Evolutionary conservation across 2,888 invertebrate genomes (phyloP), one percentile per base, ranked within the genome.

Genomic region (Diarsia dahlii): DNA sequence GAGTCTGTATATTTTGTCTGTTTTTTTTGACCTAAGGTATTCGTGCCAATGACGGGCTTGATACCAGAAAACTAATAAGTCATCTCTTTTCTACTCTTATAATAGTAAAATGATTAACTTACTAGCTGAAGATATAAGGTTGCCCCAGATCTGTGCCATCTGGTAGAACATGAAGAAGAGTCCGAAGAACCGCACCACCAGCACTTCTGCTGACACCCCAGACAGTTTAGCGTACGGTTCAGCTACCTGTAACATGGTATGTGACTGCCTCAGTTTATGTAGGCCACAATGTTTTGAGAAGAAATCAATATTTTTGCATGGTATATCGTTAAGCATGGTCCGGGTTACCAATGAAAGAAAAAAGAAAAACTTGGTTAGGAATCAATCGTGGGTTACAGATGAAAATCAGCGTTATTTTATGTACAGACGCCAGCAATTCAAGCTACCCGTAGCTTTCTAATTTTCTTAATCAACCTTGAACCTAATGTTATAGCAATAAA

Each of bases 81-180:
- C 48, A 48, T 48, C 15, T 34, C 20, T 28, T 34, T 60, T 34
- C 34, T 12, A 62, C 62, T 20, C 13, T 10, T 34, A 18, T 58
- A 18, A 60, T 64, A 45, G 39, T 48, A 3, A 34, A 34, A n/a
- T 20, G 5, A 3, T 23, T 28, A 34, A 93, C 97, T 95, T 93
- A 98, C 98, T 98, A 82, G 98, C 97, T 0, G 99, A 99, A 45
- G 99, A 99, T 80, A 99, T 98, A 13, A 99, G 97, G 93, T 99
- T 99, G 0, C 99, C 99, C 98, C 99, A 98, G 66, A 99, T 98
- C 96, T 99, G 98, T n/a, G 99, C 98, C 97, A 99, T 98, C 94
- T 99, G 99, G 93, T 99, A 99, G 93, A 99, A 98, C 98, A 99
- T 98, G 97, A 99, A 99, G 96, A 99, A 99, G 10, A 99, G 97